Conservation (phyloP, 2,797 vertebrate genomes). For the Potorous gilbertii region DNA sequence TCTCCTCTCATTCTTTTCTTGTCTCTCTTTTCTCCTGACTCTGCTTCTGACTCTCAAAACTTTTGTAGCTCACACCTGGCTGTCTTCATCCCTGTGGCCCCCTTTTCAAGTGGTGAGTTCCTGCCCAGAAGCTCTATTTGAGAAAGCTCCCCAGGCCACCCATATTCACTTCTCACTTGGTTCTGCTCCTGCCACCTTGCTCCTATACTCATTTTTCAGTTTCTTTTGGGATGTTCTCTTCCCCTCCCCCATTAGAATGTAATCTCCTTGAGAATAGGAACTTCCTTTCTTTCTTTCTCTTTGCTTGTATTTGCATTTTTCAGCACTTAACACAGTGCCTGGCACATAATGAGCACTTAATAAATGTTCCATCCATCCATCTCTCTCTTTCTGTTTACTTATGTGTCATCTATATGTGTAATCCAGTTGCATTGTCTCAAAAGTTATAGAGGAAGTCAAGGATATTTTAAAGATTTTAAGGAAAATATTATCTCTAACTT, state of each 20-base stretch:
- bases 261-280: too few relatives aligned
- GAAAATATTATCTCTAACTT: background rate
- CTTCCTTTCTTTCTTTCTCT: background rate
- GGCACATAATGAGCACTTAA: background rate
- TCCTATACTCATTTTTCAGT: background rate
- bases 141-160: background rate
- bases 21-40: background rate
- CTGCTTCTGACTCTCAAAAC: background rate
- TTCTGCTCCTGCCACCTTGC: background rate
- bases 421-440: background rate
- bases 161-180: background rate
- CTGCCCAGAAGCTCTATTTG: too few relatives aligned
- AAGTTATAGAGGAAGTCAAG: background rate
- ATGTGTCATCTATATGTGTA: background rate
- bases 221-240: background rate
- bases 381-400: too few relatives aligned
- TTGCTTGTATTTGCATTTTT: background rate
- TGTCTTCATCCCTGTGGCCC: background rate
- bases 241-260: background rate
- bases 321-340: background rate
- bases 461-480: background rate
- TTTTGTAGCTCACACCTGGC: background rate
- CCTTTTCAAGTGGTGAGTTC: too few relatives aligned
- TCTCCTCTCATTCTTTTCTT: too few relatives aligned
- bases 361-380: background rate